Conservation (phyloP, 2,888 invertebrate species). For the Glyphotaelius pellucidus region DNA sequence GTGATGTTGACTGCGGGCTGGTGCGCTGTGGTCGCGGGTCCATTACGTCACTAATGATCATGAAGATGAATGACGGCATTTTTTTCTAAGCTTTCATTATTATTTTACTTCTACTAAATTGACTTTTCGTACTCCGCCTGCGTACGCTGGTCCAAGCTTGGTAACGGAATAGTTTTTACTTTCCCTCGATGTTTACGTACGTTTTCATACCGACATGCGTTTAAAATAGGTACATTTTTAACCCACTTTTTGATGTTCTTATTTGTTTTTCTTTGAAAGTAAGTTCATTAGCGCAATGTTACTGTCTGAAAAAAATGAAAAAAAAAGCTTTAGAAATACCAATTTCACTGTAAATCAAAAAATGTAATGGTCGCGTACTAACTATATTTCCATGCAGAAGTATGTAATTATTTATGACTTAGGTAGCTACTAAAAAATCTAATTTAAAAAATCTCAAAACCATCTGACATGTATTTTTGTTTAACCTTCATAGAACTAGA, state of each 20-base stretch:
- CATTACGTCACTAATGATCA: conserved; percentile 38
- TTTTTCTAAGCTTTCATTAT: conserved; percentile 36
- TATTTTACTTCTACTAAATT: not conserved
- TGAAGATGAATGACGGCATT: conserved; percentile 24
- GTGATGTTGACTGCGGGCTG: not conserved
- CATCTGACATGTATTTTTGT: not conserved
- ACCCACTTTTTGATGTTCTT: not conserved
- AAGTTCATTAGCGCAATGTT: not conserved
- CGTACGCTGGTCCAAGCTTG: not conserved
- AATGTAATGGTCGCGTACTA: too few relatives aligned
- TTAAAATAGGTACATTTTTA: not conserved
- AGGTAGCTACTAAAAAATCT: too few relatives aligned
- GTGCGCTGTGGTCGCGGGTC: conserved; percentile 12
- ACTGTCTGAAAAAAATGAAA: not conserved
- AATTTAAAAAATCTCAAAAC: too few relatives aligned
- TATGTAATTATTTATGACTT: too few relatives aligned
- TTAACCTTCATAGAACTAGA: not conserved
- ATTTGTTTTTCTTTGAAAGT: not conserved
- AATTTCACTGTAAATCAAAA: not conserved
- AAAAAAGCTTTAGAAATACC: not conserved
- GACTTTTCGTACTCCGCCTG: not conserved
- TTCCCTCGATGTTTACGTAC: not conserved
- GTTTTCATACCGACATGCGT: not conserved
- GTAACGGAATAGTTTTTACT: not conserved
- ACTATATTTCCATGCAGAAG: too few relatives aligned